Conservation (phyloP, 1,140 invertebrate genomes). For the Acyrthosiphon pisum region DNA sequence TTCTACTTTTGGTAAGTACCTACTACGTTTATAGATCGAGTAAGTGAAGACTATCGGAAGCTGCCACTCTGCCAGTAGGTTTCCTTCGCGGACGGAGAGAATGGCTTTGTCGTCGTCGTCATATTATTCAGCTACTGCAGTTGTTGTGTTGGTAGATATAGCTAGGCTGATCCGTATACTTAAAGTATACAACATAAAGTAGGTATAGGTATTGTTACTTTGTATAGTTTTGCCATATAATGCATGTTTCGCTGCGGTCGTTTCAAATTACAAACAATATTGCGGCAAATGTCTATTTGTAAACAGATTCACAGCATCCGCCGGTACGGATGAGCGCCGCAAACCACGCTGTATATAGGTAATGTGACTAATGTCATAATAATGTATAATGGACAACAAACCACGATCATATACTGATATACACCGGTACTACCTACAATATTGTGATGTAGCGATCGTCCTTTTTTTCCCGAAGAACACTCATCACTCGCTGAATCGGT, state of each 20-base stretch:
- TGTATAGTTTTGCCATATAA: background rate
- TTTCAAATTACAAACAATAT: background rate
- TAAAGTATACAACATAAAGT: background rate
- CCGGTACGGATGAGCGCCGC: background rate
- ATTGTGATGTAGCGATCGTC: background rate
- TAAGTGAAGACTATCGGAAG: background rate
- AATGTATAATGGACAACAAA: background rate
- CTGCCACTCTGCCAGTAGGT: background rate
- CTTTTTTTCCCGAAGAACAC: background rate
- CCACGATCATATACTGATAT: background rate
- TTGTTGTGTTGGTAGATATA: background rate
- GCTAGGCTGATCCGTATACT: background rate
- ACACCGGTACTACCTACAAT: background rate
- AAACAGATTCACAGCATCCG: background rate
- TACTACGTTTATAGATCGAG: background rate
- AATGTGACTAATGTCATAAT: background rate
- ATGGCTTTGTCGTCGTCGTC: background rate
- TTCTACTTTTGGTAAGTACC: background rate
- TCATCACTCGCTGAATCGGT: background rate
- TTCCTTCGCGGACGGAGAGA: background rate
- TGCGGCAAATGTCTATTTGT: background rate
- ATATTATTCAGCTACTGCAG: background rate
- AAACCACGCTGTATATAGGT: background rate
- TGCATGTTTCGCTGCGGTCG: background rate
- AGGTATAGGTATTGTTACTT: background rate